phyloP scores from a whole-genome alignment of 2,113 vertebrate species.

The Daubentonia madagascariensis region DNA sequence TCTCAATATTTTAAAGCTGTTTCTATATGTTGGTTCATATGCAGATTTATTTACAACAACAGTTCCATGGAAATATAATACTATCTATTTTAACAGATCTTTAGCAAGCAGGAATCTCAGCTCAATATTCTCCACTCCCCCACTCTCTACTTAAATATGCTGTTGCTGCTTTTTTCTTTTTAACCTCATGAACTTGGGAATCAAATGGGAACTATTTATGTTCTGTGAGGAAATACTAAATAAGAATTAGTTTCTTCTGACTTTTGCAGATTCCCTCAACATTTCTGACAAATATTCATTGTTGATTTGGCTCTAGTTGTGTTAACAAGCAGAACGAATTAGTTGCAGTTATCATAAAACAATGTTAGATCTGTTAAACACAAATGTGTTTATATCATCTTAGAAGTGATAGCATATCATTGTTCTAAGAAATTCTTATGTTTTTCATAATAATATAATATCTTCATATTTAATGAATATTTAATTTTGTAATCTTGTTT shows the following conservation, averaged over 20 bases:
- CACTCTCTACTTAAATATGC: neutral
- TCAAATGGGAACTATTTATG: slow-evolving; percentile 58
- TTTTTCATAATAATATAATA: neutral
- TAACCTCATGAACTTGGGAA: neutral
- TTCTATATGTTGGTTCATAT: neutral
- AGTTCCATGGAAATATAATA: slow-evolving; percentile 4
- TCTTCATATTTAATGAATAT: neutral
- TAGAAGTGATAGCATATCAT: neutral
- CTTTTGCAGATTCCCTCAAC: neutral
- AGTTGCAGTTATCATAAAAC: slow-evolving; percentile 24
- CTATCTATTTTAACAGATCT: neutral
- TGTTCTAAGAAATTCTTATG: neutral
- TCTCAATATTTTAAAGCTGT: neutral
- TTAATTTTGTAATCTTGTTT: neutral
- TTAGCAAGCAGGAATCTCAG: neutral
- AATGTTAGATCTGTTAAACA: no score
- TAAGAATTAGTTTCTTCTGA: slow-evolving; percentile 24
- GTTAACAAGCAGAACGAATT: slow-evolving; percentile 43
- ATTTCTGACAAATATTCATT: neutral
- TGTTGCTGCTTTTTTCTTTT: neutral
- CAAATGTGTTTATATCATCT: neutral
- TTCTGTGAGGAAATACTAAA: slow-evolving; percentile 50
- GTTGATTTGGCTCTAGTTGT: neutral
- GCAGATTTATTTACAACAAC: neutral
- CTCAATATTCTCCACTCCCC: neutral